A percentile compares a stretch with the other conserved stretches of the same genome.
These are phyloP conservation scores for Zalophus californianus DNA, from an alignment of 2,797 vertebrate species.

Conservation along the genomic window DNA sequence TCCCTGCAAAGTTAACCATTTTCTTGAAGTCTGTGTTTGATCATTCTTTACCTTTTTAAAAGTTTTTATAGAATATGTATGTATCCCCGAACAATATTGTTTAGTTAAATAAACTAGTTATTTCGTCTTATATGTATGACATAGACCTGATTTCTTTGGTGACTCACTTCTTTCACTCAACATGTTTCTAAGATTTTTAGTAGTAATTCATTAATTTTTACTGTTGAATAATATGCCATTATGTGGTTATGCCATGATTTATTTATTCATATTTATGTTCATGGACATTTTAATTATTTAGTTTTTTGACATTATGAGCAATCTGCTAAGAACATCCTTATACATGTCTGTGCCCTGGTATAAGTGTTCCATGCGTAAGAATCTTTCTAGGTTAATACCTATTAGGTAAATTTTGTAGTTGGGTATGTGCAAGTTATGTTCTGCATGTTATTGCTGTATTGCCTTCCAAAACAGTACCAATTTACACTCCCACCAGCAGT, in stretches of 20 bases:
- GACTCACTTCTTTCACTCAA: background rate
- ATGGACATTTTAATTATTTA: background rate
- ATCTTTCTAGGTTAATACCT: background rate
- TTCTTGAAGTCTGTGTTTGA: slow-evolving; percentile 13
- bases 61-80: background rate
- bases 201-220: slow-evolving; percentile 6
- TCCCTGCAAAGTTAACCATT: background rate
- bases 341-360: background rate
- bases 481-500: background rate
- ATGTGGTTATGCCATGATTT: background rate
- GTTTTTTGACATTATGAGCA: background rate
- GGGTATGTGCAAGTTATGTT: background rate
- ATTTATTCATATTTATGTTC: background rate
- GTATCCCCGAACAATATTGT: background rate
- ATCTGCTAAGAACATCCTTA: background rate
- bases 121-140: background rate
- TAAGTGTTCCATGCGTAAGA: background rate
- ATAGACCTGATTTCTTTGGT: background rate
- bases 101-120: background rate
- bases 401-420: background rate
- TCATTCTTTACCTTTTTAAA: background rate
- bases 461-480: background rate
- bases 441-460: background rate
- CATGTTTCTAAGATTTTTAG: background rate
- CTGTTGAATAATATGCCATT: background rate